Base-by-base conservation (phyloP, 2,888 invertebrate genomes). In the Alcis repandata region DNA sequence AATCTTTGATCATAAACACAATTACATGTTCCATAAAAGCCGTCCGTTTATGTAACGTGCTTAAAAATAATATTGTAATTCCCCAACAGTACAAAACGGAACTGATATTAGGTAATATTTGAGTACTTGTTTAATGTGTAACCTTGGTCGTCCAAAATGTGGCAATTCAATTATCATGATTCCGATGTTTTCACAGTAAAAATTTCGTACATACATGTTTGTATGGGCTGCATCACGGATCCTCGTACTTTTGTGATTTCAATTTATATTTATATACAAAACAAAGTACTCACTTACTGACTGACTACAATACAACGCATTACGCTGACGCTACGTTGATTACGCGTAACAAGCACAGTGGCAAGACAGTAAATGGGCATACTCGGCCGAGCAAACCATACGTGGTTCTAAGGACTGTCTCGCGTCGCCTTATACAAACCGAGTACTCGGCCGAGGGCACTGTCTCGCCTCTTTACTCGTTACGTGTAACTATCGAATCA, bases 81-180 rank as follows among this genome's bases (percentile, higher is more conserved):
- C 68, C 73, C 74, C 67, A 66, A 71, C 63, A 70, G 63, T 60
- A 51, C 68, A 78, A 86, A 88, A 86, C 85, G 87, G 86, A 87
- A 86, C 85, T 86, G 64, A 53, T 67, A 57, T 83, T 83, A 79
- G 68, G 79, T 82, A 85, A 86, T 79, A 79, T 83, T 86, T 87
- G 85, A 33, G 19, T 33, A 56, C 56, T 45, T 43, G 56, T 86
- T 82, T 82, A 82, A 79, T 80, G 80, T 80, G 76, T 63, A 84
- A 69, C 89, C 90, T 90, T 85, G 89, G 75, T 70, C 63, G 63
- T 71, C 66, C 67, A 56, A 66, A 57, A 80, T 79, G 83, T 88
- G 86, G 79, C 78, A 85, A 89, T 84, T 84, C 76, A 82, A 91
- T 91, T 90, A 90, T 76, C 90, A 87, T 77, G 77, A 80, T 78